Percentiles rank a stretch among this genome's conserved stretches.
Evolutionary conservation across 2,888 invertebrate genomes (phyloP).

Genomic region (Andrena chrysosceles): DNA sequence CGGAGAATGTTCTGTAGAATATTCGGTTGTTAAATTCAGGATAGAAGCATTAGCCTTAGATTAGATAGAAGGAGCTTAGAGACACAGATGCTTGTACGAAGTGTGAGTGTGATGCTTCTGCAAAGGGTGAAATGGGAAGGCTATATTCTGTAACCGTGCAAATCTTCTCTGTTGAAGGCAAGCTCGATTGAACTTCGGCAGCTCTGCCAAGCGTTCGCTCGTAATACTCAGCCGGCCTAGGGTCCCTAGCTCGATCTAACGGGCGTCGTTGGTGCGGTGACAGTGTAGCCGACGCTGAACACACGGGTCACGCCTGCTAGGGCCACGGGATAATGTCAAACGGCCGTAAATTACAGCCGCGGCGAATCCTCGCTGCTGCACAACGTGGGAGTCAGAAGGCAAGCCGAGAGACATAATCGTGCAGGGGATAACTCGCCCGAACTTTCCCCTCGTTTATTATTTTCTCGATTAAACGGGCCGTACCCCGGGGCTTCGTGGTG

Average conservation of each 20-base stretch:
- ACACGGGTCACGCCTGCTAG: conserved; percentile 78
- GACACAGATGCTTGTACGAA: no score
- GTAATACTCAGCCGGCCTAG: conserved; percentile 34
- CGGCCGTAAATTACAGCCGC: conserved; percentile 79
- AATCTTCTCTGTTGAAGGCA: conserved; percentile 13
- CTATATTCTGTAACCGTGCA: background rate
- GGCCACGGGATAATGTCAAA: conserved; percentile 81
- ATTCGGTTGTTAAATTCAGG: background rate
- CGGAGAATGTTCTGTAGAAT: background rate
- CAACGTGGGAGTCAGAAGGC: conserved; percentile 79
- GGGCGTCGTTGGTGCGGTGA: conserved; percentile 61
- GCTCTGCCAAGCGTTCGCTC: conserved; percentile 1
- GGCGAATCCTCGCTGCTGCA: conserved; percentile 72
- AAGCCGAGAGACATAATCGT: conserved; percentile 64
- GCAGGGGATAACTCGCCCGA: conserved; percentile 66
- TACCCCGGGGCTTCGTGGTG: conserved; percentile 33
- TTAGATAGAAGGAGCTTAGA: no score
- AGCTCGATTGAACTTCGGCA: conserved; percentile 6
- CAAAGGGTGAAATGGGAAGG: no score
- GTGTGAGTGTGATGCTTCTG: no score
- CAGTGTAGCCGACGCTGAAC: conserved; percentile 56
- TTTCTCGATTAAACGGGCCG: conserved; percentile 72
- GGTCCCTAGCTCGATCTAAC: conserved; percentile 53
- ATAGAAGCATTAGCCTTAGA: no score
- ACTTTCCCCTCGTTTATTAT: conserved; percentile 79